Evolutionary conservation across 2,797 vertebrate genomes (phyloP).

Genomic region (Microcaecilia unicolor): DNA sequence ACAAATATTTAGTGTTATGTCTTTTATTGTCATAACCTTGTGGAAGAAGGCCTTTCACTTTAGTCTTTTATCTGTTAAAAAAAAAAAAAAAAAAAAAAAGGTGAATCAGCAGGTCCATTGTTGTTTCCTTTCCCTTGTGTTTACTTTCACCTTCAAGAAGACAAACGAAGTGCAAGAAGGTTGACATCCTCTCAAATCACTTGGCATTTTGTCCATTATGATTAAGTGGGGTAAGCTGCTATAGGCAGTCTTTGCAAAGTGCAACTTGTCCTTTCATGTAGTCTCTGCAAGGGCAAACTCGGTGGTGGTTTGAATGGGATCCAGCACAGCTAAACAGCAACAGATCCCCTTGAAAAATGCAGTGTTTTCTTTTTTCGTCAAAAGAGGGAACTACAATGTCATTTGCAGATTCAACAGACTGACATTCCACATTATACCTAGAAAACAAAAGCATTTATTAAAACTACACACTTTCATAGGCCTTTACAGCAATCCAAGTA

Average conservation of each 20-base stretch:
- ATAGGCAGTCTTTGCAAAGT: conserved; percentile 84
- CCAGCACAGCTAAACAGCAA: conserved; percentile 95
- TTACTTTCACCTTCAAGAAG: conserved; percentile 21
- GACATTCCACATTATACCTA: conserved; percentile 81
- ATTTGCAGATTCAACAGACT: conserved; percentile 74
- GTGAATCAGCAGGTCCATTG: conserved; percentile 1
- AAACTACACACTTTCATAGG: neutral
- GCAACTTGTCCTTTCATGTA: conserved; percentile 98
- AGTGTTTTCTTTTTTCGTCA: conserved; percentile 71
- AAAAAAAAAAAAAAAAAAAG: no score
- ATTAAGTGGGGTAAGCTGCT: conserved; percentile 33
- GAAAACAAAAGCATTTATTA: conserved; percentile 1
- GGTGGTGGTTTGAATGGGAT: conserved; percentile 67
- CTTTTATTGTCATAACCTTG: no score
- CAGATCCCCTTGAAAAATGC: conserved; percentile 89
- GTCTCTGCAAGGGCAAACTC: conserved; percentile 95
- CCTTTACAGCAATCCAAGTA: neutral
- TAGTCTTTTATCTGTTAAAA: no score
- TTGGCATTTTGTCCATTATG: conserved; percentile 5
- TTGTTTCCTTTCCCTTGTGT: conserved; percentile 9
- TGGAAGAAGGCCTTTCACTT: no score
- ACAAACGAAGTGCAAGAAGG: conserved; percentile 39
- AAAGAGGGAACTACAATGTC: conserved; percentile 88
- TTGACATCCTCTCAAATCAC: conserved; percentile 21
- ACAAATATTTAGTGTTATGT: no score